phyloP scores from a whole-genome alignment of 2,113 vertebrate species.

The Epinephelus cyanopodus region DNA sequence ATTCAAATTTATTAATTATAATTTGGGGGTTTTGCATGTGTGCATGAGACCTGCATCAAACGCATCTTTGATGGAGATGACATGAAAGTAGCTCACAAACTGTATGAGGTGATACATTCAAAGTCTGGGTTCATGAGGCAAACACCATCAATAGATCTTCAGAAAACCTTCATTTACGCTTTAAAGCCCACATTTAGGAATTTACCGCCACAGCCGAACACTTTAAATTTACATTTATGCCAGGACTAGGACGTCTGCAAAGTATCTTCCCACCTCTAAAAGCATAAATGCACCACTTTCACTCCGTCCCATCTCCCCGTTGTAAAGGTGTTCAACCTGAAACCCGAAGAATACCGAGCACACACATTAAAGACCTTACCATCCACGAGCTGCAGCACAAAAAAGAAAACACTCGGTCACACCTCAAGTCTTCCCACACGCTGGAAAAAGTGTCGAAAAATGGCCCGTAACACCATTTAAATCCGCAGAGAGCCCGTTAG shows the following conservation, averaged over 20 bases:
- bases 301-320: not conserved
- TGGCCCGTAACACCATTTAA: not conserved
- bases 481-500: constrained; percentile 33
- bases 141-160: not conserved
- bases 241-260: not conserved
- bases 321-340: constrained; percentile 49
- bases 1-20: not conserved
- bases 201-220: not conserved
- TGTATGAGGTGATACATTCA: not conserved
- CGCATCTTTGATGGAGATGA: not conserved
- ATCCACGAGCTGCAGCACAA: not conserved
- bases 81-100: not conserved
- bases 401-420: not conserved
- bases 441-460: not conserved
- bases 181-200: not conserved
- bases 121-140: not conserved
- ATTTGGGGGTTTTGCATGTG: not conserved
- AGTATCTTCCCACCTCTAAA: fast-evolving
- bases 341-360: constrained; percentile 7
- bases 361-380: constrained; percentile 48
- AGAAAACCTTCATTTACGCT: not conserved
- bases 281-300: too few species aligned
- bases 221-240: not conserved
- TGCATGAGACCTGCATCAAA: not conserved
- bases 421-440: not conserved